Evolutionary conservation across 2,113 vertebrate genomes (phyloP).

Genomic region (Cheirogaleus medius): DNA sequence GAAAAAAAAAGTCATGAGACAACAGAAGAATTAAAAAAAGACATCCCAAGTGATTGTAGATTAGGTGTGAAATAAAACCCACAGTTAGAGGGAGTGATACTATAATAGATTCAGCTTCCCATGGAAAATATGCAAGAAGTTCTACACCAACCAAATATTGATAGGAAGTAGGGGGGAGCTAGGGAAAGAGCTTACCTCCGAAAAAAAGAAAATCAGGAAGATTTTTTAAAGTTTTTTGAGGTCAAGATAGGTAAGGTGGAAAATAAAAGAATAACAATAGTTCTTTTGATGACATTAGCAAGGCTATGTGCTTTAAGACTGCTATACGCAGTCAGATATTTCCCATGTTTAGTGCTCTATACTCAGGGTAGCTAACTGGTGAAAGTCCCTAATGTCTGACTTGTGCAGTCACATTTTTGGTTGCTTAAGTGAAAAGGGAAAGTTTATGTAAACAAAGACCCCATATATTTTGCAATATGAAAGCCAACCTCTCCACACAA

Average conservation of each 20-base stretch:
- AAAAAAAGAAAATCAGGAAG: neutral
- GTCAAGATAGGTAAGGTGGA: neutral
- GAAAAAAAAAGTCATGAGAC: slow-evolving; percentile 60
- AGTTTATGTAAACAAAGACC: neutral
- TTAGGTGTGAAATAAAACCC: slow-evolving; percentile 7
- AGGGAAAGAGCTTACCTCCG: neutral
- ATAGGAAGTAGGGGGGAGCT: neutral
- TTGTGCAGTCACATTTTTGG: neutral
- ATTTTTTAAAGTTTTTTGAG: neutral
- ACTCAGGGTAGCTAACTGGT: neutral
- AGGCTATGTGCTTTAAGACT: neutral
- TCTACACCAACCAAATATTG: neutral
- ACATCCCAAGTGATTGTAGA: neutral
- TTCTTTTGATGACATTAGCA: neutral
- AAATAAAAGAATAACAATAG: neutral
- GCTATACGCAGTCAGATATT: neutral
- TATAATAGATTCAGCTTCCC: neutral
- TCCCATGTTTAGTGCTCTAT: neutral
- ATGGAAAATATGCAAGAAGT: neutral
- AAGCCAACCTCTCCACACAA: neutral
- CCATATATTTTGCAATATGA: neutral
- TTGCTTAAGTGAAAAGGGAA: neutral
- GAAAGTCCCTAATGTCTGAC: neutral
- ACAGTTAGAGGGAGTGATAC: neutral
- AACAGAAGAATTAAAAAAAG: slow-evolving; percentile 23